Evolutionary conservation across 2,113 vertebrate genomes (phyloP).

Genomic region (Ophthalmolycus amberensis): DNA sequence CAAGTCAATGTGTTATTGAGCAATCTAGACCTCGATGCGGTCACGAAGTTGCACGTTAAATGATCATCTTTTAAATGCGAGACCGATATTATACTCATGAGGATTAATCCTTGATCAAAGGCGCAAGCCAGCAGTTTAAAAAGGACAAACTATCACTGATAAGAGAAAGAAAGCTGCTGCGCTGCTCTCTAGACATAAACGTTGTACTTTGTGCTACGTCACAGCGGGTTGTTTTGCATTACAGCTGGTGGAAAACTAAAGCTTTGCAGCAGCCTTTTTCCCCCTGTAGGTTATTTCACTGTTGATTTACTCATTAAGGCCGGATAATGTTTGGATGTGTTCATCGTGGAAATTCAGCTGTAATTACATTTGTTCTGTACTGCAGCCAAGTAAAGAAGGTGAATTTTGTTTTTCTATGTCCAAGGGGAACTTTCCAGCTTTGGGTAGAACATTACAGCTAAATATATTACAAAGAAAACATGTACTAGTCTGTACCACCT

Average conservation of each 20-base stretch:
- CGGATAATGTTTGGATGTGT: neutral
- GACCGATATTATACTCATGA: neutral
- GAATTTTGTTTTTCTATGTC: neutral
- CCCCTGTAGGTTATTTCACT: neutral
- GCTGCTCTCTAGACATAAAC: neutral
- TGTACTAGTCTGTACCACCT: neutral
- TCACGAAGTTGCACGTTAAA: neutral
- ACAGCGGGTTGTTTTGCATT: neutral
- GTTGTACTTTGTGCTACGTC: neutral
- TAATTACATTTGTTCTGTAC: slow-evolving; percentile 1
- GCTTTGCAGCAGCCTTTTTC: neutral
- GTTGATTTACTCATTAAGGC: neutral
- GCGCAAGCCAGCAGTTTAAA: neutral
- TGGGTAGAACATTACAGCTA: neutral
- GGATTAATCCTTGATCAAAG: neutral
- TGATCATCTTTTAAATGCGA: neutral
- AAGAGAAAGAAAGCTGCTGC: neutral
- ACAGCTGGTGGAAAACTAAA: slow-evolving; percentile 21
- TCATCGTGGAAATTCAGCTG: neutral
- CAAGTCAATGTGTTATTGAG: neutral
- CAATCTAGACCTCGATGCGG: neutral
- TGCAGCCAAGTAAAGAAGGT: neutral
- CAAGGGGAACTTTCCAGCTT: neutral
- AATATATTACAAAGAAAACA: neutral
- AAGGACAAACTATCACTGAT: neutral